Conservation (phyloP, 2,113 vertebrate species). For the Mixornis gularis region DNA sequence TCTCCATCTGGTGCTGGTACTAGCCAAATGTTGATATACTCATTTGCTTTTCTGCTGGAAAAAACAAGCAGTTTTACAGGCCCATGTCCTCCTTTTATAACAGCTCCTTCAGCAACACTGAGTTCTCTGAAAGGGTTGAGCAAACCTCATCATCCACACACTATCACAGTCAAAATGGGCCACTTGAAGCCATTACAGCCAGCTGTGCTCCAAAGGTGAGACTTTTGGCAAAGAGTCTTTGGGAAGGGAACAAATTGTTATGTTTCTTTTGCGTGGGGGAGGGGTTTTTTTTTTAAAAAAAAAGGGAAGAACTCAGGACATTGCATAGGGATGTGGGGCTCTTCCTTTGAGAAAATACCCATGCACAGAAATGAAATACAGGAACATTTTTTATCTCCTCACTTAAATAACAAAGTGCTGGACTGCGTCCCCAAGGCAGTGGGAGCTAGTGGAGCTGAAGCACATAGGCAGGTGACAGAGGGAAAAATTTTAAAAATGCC, state of each 20-base stretch:
- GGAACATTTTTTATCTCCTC: background rate
- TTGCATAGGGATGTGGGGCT: background rate
- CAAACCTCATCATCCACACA: background rate
- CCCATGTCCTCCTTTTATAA: background rate
- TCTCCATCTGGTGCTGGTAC: background rate
- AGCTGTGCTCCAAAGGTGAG: background rate
- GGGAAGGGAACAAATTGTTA: background rate
- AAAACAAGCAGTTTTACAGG: background rate
- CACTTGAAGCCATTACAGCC: background rate
- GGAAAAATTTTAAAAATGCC: background rate
- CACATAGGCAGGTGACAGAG: background rate
- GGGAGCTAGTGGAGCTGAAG: background rate
- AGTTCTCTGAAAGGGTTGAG: background rate
- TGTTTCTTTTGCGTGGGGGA: background rate
- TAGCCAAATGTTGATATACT: background rate
- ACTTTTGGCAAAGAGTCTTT: background rate
- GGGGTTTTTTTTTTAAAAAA: background rate
- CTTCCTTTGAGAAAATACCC: background rate
- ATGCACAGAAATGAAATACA: background rate
- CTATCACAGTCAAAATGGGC: accelerated
- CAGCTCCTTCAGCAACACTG: accelerated
- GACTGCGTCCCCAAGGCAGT: background rate
- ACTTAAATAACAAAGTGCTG: background rate
- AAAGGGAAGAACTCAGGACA: background rate
- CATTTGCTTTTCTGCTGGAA: background rate